Base-by-base conservation (phyloP, 2,888 invertebrate species). In the Adela reaumurella region DNA sequence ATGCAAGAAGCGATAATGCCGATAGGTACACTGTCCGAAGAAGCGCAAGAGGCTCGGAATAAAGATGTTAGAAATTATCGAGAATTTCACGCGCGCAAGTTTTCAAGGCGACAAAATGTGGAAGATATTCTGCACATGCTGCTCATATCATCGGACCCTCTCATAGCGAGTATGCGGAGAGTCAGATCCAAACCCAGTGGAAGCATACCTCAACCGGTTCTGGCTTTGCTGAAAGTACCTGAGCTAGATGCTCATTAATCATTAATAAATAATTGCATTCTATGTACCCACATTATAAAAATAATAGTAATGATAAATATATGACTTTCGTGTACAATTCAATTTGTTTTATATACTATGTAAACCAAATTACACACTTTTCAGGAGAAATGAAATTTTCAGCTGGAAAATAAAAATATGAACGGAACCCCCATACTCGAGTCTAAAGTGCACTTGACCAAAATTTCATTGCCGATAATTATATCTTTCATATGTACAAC, bases 11-110 rank as follows among this genome's bases (percentile, higher is more conserved):
- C 43, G 42, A 28, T 44, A 19, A 19, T 50, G 47, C 50, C 35
- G 35, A 50, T 41, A 47, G 45, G 44, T 17, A 42, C 10, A 45
- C 35, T 44, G 19, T 47, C 24, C 28, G 47, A 42, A 41, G 44
- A 41, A 45, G 45, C 44, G 19, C 50, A 44, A 47, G 19, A 50
- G 35, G 29, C 44, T 41, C 28, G 41, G 11, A 47, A 47, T 11
- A 47, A 47, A 18, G 47, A 47, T 41, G 11, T 19, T 5, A 14
- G 24, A 19, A 29, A 35, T 6, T 29, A 35, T n/a, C 42, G 19
- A 29, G 14, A 28, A 17, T 17, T 17, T 41, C n/a, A 8, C 29
- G 65, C 68, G 17, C 59, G 56, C 43, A 68, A 62, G 43, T 68
- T 54, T 51, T 69, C 66, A 48, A 35, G 35, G 35, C 6, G 14